Conservation (phyloP, 2,888 invertebrate species). For the Cancer borealis region DNA sequence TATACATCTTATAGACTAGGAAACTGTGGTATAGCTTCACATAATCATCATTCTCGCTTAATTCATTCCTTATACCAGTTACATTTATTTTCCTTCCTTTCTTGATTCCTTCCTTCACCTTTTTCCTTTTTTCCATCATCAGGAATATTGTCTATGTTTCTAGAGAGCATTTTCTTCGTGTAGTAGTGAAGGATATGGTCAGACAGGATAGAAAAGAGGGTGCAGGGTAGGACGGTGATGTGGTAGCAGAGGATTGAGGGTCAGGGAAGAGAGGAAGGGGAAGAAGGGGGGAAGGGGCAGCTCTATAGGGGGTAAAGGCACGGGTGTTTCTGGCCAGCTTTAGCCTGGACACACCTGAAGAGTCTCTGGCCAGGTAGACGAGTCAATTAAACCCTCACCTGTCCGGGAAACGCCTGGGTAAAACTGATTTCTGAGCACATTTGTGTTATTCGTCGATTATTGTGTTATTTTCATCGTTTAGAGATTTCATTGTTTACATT, state of each 20-base stretch:
- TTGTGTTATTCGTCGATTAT: background rate
- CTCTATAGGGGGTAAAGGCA: background rate
- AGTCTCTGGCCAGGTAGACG: background rate
- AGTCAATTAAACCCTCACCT: slow-evolving; percentile 41
- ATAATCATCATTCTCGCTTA: too few species aligned
- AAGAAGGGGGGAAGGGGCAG: background rate
- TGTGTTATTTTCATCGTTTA: background rate
- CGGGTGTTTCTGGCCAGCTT: background rate
- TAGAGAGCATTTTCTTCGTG: too few species aligned
- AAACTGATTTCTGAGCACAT: background rate
- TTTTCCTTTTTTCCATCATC: too few species aligned
- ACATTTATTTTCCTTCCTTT: too few species aligned
- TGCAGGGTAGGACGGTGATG: background rate
- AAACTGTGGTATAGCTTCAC: too few species aligned
- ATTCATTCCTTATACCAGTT: too few species aligned
- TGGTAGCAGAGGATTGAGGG: background rate
- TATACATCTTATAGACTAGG: background rate
- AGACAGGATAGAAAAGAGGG: background rate
- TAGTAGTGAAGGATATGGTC: background rate
- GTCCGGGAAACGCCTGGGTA: background rate
- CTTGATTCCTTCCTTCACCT: too few species aligned
- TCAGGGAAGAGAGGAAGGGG: background rate
- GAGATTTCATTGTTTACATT: background rate
- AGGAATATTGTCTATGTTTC: too few species aligned
- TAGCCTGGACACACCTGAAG: slow-evolving; percentile 23